Base-by-base conservation (phyloP, 2,888 invertebrate genomes). In the Eupeodes latifasciatus region DNA sequence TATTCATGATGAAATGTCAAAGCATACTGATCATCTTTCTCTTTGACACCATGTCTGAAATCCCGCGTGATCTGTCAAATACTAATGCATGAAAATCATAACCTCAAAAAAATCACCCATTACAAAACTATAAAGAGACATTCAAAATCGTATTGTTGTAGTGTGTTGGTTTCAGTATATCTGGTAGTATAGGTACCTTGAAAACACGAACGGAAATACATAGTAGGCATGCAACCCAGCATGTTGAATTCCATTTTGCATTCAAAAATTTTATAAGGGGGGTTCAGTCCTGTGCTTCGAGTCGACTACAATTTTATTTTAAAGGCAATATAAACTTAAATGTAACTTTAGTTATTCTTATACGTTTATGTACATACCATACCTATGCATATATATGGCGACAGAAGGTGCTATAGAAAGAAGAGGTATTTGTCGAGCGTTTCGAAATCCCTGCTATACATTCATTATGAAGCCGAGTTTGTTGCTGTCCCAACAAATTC, bases 201-300 rank as follows among this genome's bases (percentile, higher is more conserved):
- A 12, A n/a, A 49, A 66, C 19, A 66, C 19, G 34, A 34, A 14
- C 34, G 1, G 49, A 49, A 67, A 51, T n/a, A 36, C 47, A 4
- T n/a, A 10, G 7, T 5, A 47, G 19, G 47, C 10, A 19, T 27
- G 34, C 66, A 51, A 51, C 16, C 49, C 49, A 64, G 16, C 62
- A 49, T 67, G 14, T 51, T 51, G 36, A 53, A 79, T 53, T 51
- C 27, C 53, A 75, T 27, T 81, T 53, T 69, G 55, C 72, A 72
- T 51, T 72, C 53, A 49, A 77, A 85, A 47, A 16, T 64, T 79
- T 77, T 71, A 66, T 72, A 59, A 49, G 53, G 71, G 53, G 71
- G 10, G n/a, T 36, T 51, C 51, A 16, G 71, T 79, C 74, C 64
- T 85, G 53, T 72, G 53, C 66, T 71, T 64, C 36, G 53, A n/a